Conservation (phyloP, 2,888 invertebrate genomes). For the Microlaimidae sp. region DNA sequence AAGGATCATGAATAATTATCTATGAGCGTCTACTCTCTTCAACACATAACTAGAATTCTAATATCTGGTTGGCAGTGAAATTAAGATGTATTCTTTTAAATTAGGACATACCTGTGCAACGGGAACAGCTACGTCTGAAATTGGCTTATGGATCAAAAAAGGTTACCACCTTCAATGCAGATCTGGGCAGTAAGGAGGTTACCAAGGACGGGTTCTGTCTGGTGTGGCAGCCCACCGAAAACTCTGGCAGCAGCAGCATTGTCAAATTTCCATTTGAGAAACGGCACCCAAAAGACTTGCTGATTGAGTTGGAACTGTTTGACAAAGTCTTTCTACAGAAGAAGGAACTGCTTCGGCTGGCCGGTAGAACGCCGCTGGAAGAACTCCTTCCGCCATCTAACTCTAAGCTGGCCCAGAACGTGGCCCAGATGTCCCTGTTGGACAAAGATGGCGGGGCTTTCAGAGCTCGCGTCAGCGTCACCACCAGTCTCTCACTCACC, state of each 20-base stretch:
- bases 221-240: constrained; percentile 33
- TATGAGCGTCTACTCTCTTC: too few relatives aligned
- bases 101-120: constrained; percentile 31
- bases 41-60: too few relatives aligned
- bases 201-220: constrained; percentile 32
- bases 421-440: constrained; percentile 28
- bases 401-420: constrained; percentile 30
- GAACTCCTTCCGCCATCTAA: constrained; percentile 36
- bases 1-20: too few relatives aligned
- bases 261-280: constrained; percentile 34
- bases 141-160: constrained; percentile 33
- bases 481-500: constrained; percentile 26
- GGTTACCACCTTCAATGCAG: constrained; percentile 18
- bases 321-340: constrained; percentile 38
- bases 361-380: constrained; percentile 29
- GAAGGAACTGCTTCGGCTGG: constrained; percentile 32
- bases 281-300: constrained; percentile 16
- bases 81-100: too few relatives aligned
- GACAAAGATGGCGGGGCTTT: constrained; percentile 20
- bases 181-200: constrained; percentile 31
- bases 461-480: constrained; percentile 16
- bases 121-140: constrained; percentile 30
- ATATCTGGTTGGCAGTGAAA: too few relatives aligned
- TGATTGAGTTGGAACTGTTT: constrained; percentile 26
- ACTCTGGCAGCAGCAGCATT: constrained; percentile 19